phyloP scores from a whole-genome alignment of 2,113 vertebrate genomes.

The Neogobius melanostomus region DNA sequence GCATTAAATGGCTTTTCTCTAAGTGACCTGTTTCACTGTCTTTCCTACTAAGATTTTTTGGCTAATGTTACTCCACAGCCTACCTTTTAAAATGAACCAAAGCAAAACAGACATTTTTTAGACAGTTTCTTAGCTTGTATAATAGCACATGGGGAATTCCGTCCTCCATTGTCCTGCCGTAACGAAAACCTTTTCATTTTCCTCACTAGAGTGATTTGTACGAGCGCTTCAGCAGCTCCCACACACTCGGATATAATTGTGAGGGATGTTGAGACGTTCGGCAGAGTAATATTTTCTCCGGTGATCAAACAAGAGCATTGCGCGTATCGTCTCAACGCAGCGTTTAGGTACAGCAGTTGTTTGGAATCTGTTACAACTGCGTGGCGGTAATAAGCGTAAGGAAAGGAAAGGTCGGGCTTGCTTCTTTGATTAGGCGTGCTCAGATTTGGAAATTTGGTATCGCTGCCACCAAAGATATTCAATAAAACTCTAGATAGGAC shows the following conservation, averaged over 20 bases:
- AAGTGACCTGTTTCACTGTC: no score
- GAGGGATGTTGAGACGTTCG: background rate
- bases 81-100: slow-evolving; percentile 18
- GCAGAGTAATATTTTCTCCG: background rate
- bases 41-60: no score
- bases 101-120: slow-evolving; percentile 2
- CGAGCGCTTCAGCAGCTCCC: slow-evolving; percentile 2
- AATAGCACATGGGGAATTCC: background rate
- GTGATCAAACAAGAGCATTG: background rate
- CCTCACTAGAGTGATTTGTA: background rate
- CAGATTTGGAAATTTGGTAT: no score
- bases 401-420: no score
- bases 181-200: background rate
- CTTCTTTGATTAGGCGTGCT: no score
- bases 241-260: slow-evolving; percentile 11
- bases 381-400: no score
- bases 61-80: no score
- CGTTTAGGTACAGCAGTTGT: background rate
- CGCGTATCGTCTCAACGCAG: no score
- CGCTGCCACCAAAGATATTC: no score
- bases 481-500: no score
- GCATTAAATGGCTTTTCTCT: no score
- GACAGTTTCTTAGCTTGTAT: background rate
- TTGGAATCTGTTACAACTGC: background rate
- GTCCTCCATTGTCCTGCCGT: background rate